These are phyloP conservation scores for Heliconius nattereri DNA, from an alignment of 1,140 invertebrate species.

Conservation along the genomic window DNA sequence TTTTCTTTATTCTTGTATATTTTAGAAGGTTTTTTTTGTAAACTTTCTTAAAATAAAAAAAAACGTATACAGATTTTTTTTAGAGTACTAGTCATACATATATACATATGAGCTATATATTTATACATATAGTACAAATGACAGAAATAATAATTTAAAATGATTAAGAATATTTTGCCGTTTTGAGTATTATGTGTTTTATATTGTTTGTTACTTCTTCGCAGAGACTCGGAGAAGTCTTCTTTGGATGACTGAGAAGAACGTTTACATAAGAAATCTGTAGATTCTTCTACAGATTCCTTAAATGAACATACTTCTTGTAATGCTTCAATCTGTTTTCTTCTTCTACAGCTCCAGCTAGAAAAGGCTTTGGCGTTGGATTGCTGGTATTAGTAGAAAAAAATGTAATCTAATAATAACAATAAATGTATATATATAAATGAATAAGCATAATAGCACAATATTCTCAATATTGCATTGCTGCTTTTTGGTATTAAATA, in stretches of 20 bases:
- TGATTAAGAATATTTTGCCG: neutral
- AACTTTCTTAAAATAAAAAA: neutral
- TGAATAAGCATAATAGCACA: neutral
- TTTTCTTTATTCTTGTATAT: neutral
- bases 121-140: neutral
- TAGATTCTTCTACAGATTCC: neutral
- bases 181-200: neutral
- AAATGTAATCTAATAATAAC: neutral
- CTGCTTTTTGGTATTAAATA: no score
- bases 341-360: no score
- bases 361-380: neutral
- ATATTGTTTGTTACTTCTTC: neutral
- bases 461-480: neutral
- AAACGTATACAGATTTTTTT: neutral
- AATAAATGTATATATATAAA: neutral
- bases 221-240: neutral
- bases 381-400: neutral
- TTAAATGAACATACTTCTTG: neutral
- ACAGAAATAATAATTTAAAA: neutral
- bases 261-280: neutral
- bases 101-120: no score
- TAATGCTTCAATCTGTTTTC: neutral
- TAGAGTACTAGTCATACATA: no score
- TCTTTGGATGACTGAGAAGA: neutral
- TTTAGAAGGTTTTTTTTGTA: neutral